A percentile compares a stretch with the other conserved stretches of the same genome.
These are phyloP conservation scores for Heteromormyrus szaboi DNA, from an alignment of 2,797 vertebrate genomes.

Conservation along the genomic window DNA sequence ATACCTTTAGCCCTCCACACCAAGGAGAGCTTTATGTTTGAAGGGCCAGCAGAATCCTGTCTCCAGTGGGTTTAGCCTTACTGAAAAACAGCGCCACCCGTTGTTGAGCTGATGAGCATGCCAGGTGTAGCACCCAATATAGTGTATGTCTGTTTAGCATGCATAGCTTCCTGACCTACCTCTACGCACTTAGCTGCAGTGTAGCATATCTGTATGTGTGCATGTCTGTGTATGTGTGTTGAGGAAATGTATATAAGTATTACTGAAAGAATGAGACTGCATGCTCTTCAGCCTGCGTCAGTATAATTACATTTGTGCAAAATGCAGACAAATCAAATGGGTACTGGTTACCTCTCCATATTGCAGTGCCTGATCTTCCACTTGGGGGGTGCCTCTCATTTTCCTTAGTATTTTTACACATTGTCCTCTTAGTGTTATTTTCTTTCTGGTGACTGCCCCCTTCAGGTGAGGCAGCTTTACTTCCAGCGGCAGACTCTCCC, in stretches of 20 bases:
- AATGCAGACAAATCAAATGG: not conserved
- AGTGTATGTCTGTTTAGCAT: not conserved
- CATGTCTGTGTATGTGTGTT: not conserved
- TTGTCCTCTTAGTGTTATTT: not conserved
- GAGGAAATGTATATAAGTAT: not conserved
- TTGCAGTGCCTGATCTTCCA: not conserved
- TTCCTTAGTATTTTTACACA: not conserved
- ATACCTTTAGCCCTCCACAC: not conserved
- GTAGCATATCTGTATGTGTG: not conserved
- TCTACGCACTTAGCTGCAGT: not conserved
- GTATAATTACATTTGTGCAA: not conserved
- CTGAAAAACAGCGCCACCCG: not conserved
- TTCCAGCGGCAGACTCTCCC: not conserved
- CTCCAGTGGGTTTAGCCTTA: not conserved
- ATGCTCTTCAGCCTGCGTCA: not conserved
- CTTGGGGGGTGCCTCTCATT: not conserved
- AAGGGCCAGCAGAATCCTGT: not conserved
- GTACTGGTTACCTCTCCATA: not conserved
- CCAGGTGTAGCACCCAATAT: not conserved
- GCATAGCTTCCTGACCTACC: not conserved
- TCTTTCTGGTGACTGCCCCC: not conserved
- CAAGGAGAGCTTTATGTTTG: not conserved
- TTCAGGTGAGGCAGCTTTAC: constrained; percentile 18
- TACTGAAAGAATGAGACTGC: not conserved
- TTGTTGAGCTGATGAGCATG: not conserved